A percentile compares a stretch with the other conserved stretches of the same genome.
These are phyloP conservation scores for Papilio polytes DNA, from an alignment of 1,140 invertebrate genomes.

Conservation along the genomic window DNA sequence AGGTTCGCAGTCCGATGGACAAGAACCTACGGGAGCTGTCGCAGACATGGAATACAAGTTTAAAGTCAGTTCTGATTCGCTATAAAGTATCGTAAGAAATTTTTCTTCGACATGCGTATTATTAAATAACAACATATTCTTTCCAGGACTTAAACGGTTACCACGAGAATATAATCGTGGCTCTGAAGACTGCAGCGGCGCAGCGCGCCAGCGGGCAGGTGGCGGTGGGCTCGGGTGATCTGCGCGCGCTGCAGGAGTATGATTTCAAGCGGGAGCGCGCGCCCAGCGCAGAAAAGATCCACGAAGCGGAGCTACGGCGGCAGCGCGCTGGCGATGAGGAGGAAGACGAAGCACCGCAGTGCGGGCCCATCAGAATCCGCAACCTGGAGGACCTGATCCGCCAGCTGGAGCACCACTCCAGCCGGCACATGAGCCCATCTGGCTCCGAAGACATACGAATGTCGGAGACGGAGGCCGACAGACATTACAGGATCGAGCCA, in stretches of 20 bases:
- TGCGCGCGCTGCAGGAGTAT: conserved; percentile 87
- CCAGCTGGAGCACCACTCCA: conserved; percentile 94
- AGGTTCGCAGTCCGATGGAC: conserved; percentile 88
- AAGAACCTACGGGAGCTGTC: conserved; percentile 84
- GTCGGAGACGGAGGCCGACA: conserved; percentile 95
- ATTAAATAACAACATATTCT: conserved; percentile 48
- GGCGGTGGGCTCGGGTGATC: conserved; percentile 88
- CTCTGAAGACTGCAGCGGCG: conserved; percentile 91
- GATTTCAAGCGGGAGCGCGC: conserved; percentile 84
- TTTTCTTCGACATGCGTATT: too few species aligned
- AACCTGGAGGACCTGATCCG: conserved; percentile 96
- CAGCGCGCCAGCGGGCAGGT: conserved; percentile 86
- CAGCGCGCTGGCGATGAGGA: conserved; percentile 85
- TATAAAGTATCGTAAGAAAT: too few species aligned
- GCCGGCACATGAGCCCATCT: conserved; percentile 94
- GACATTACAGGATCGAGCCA: conserved; percentile 93
- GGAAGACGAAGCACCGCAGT: conserved; percentile 88
- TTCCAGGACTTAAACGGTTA: conserved; percentile 95
- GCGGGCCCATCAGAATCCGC: conserved; percentile 92
- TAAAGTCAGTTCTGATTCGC: conserved; percentile 58
- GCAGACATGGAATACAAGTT: conserved; percentile 89
- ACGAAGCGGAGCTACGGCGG: conserved; percentile 83
- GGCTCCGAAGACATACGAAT: conserved; percentile 96
- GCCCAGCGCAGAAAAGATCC: conserved; percentile 87
- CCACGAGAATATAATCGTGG: conserved; percentile 95